Percentiles rank a stretch among this genome's conserved stretches.
Evolutionary conservation across 2,888 invertebrate species (phyloP).

Genomic region (Danaus chrysippus): DNA sequence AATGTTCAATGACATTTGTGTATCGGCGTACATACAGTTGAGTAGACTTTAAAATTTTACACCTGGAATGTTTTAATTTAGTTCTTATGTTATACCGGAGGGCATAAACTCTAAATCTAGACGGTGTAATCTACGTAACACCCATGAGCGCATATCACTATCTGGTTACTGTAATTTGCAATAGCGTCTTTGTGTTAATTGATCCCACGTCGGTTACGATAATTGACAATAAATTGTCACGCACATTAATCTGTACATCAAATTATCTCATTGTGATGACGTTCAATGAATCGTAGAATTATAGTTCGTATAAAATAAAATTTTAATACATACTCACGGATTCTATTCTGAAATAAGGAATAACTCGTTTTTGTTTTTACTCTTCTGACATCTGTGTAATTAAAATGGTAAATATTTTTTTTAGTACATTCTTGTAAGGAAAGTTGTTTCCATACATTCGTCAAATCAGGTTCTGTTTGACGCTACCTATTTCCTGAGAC

Average conservation of each 20-base stretch:
- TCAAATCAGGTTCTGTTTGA: constrained; percentile 34
- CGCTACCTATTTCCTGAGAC: constrained; percentile 44
- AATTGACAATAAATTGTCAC: constrained; percentile 76
- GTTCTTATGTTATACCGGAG: too few species aligned
- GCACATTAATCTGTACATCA: constrained; percentile 71
- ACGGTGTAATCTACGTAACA: constrained; percentile 55
- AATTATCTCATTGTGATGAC: constrained; percentile 55
- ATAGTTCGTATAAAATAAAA: constrained; percentile 5
- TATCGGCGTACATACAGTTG: constrained; percentile 18
- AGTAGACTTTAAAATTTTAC: constrained; percentile 11
- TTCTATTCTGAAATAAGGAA: too few species aligned
- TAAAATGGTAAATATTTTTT: too few species aligned
- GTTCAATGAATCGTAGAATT: constrained; percentile 13
- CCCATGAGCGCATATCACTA: constrained; percentile 49
- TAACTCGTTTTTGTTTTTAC: too few species aligned
- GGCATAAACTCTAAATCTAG: constrained; percentile 25
- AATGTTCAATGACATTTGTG: constrained; percentile 26
- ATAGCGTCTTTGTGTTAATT: constrained; percentile 73
- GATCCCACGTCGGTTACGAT: constrained; percentile 69
- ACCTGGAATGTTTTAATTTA: constrained; percentile 9
- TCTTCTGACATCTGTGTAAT: too few species aligned
- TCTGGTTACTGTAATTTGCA: constrained; percentile 69
- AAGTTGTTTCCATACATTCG: constrained; percentile 25
- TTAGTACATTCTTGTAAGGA: neutral
- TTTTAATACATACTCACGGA: too few species aligned